Evolutionary conservation across 2,113 vertebrate species (phyloP).

Genomic region (Sceloporus tristichus): DNA sequence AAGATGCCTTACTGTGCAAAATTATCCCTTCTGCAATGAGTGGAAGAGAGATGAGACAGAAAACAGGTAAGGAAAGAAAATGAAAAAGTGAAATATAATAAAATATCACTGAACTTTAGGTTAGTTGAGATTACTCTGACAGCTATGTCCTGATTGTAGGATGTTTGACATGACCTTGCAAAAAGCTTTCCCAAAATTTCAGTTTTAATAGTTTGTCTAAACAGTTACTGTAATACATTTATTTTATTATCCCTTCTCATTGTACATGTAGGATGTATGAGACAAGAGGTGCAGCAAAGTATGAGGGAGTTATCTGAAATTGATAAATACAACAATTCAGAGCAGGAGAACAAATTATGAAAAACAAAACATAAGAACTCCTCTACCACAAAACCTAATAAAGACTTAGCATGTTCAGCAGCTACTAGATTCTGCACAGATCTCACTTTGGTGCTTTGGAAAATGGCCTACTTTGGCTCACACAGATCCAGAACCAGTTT

Average conservation of each 20-base stretch:
- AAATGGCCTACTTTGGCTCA: no score
- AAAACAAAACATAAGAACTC: background rate
- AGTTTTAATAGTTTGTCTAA: fast-evolving
- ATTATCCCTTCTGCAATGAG: conserved; percentile 58
- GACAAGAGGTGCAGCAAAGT: no score
- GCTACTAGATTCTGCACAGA: background rate
- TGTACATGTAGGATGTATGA: background rate
- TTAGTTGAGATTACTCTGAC: conserved; percentile 37
- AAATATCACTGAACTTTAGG: conserved; percentile 29
- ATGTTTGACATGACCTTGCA: fast-evolving
- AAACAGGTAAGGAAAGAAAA: conserved; percentile 32
- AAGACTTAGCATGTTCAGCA: background rate
- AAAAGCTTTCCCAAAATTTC: background rate
- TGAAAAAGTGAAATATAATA: conserved; percentile 2
- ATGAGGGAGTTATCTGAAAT: background rate
- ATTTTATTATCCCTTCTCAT: background rate
- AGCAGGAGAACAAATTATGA: background rate
- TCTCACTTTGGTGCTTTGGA: no score
- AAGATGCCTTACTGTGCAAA: conserved; percentile 51
- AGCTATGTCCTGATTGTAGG: background rate
- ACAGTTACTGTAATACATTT: background rate
- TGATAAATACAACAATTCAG: background rate
- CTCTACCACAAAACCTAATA: background rate
- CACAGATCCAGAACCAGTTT: no score
- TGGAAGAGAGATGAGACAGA: conserved; percentile 42